These are phyloP conservation scores for Pseudoatta argentina DNA, from an alignment of 1,140 invertebrate species.

Conservation along the genomic window DNA sequence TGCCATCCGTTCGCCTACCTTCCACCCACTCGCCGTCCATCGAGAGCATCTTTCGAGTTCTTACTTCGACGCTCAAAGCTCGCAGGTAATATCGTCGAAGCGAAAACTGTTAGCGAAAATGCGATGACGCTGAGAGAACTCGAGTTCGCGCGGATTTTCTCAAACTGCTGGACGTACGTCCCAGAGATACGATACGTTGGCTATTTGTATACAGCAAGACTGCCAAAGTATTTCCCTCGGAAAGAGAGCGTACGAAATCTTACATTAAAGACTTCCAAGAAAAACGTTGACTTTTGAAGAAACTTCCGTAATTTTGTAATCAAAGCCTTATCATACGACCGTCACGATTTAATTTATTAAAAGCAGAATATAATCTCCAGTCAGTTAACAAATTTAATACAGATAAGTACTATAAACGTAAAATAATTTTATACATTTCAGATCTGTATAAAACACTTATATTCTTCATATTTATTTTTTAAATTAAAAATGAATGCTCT, in stretches of 20 bases:
- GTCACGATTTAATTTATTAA: not conserved
- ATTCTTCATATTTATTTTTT: not conserved
- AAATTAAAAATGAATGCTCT: too few species aligned
- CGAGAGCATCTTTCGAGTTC: slow-evolving; percentile 50
- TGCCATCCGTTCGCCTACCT: slow-evolving; percentile 41
- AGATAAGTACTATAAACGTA: not conserved
- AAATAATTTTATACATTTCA: not conserved
- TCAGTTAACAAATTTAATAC: not conserved
- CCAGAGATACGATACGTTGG: not conserved
- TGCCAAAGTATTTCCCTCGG: not conserved
- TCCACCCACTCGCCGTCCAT: slow-evolving; percentile 8
- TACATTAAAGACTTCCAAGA: slow-evolving; percentile 1
- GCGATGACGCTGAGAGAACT: slow-evolving; percentile 36
- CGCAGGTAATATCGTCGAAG: slow-evolving; percentile 56
- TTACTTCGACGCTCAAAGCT: slow-evolving; percentile 38
- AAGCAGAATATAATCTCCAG: not conserved
- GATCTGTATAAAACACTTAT: not conserved
- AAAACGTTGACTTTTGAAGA: not conserved
- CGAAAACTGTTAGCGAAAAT: slow-evolving; percentile 65
- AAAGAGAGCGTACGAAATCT: slow-evolving; percentile 12
- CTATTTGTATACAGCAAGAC: slow-evolving; percentile 32
- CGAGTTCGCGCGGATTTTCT: slow-evolving; percentile 13
- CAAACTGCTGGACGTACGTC: not conserved
- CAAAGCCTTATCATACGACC: not conserved
- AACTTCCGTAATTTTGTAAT: not conserved